A percentile compares a stretch with the other conserved stretches of the same genome.
Evolutionary conservation across 1,140 invertebrate species (phyloP).

Genomic region (Pseudomyrmex gracilis): DNA sequence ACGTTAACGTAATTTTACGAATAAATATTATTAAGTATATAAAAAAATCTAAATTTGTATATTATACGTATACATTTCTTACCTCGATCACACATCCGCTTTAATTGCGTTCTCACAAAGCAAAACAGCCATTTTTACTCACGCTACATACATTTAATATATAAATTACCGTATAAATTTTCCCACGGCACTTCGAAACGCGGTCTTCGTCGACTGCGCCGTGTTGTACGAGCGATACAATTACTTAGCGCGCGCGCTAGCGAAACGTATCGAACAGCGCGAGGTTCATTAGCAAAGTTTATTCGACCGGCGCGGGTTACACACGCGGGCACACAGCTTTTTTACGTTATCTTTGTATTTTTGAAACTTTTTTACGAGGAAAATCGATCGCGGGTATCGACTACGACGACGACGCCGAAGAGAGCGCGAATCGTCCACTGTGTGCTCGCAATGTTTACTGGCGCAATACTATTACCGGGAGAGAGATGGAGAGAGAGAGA

Average conservation of each 20-base stretch:
- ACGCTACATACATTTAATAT: too few relatives aligned
- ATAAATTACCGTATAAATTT: too few relatives aligned
- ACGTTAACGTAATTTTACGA: neutral
- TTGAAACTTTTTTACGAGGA: conserved; percentile 29
- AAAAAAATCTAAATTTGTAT: too few relatives aligned
- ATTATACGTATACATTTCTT: too few relatives aligned
- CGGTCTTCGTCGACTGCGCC: too few relatives aligned
- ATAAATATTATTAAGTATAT: neutral
- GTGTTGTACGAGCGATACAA: neutral
- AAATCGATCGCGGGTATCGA: conserved; percentile 16
- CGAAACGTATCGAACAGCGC: conserved; percentile 9
- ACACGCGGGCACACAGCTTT: neutral
- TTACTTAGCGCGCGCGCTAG: neutral
- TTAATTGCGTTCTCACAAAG: too few relatives aligned
- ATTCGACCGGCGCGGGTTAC: neutral
- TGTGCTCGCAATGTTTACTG: conserved; percentile 3
- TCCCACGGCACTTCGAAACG: too few relatives aligned
- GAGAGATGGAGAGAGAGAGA: too few relatives aligned
- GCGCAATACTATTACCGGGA: neutral
- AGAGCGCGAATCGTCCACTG: neutral
- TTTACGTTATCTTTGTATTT: neutral
- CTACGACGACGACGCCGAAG: neutral
- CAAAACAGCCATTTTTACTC: too few relatives aligned
- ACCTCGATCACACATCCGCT: too few relatives aligned
- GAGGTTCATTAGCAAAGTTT: conserved; percentile 14